These are phyloP conservation scores for Heterocephalus glaber DNA, from an alignment of 2,113 vertebrate species.

Conservation along the genomic window DNA sequence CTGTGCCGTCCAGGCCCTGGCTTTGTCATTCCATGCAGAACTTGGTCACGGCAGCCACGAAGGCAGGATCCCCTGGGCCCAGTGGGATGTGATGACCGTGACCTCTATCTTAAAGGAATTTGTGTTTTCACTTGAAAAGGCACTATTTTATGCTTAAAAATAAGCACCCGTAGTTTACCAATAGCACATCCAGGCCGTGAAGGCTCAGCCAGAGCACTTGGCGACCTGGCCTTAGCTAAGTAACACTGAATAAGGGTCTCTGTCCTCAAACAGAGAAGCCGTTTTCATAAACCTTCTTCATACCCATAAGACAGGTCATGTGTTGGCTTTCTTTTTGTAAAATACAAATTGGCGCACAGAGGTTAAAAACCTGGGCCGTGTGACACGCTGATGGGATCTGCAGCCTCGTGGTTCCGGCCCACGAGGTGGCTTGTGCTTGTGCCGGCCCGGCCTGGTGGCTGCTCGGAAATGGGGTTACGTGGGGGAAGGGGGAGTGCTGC, in stretches of 20 bases:
- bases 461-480: not conserved
- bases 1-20: fast-evolving
- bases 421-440: not conserved
- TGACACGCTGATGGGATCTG: not conserved
- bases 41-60: not conserved
- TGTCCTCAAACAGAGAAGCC: not conserved
- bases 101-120: not conserved
- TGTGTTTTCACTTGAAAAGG: not conserved
- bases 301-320: not conserved
- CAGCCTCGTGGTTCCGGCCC: not conserved
- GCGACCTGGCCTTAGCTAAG: not conserved
- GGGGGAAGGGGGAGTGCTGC: not conserved
- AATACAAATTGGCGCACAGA: not conserved
- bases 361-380: not conserved
- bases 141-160: not conserved
- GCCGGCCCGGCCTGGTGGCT: too few species aligned
- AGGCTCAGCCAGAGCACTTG: not conserved
- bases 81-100: not conserved
- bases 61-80: not conserved
- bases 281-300: not conserved
- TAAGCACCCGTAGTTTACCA: not conserved
- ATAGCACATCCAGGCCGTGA: not conserved
- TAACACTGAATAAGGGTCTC: not conserved
- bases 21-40: not conserved
- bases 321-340: not conserved